Evolutionary conservation across 2,888 invertebrate genomes (phyloP).

Genomic region (Rhagonycha fulva): DNA sequence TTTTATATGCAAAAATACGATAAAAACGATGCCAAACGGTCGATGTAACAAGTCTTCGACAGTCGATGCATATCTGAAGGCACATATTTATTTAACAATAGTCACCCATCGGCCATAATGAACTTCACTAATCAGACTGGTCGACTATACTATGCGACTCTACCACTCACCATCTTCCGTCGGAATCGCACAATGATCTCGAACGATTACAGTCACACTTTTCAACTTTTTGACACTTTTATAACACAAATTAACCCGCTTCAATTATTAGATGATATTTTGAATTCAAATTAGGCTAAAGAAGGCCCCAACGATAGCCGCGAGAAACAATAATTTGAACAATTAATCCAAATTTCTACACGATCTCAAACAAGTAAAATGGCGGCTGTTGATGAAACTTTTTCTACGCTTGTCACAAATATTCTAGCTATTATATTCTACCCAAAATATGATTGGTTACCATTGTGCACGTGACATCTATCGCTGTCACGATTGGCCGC

Average conservation of each 20-base stretch:
- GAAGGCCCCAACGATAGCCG: conserved; percentile 52
- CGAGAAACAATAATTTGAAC: conserved; percentile 66
- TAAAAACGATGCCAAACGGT: conserved; percentile 59
- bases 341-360: conserved; percentile 76
- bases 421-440: conserved; percentile 59
- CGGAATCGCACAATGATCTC: conserved; percentile 75
- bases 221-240: conserved; percentile 61
- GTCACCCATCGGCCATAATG: conserved; percentile 83
- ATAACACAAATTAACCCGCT: conserved; percentile 53
- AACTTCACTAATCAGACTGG: conserved; percentile 72
- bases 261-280: conserved; percentile 48
- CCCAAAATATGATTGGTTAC: conserved; percentile 52
- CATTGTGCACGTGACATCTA: conserved; percentile 56
- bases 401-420: conserved; percentile 93
- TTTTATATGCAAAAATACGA: conserved; percentile 53
- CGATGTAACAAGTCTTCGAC: conserved; percentile 71
- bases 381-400: conserved; percentile 96
- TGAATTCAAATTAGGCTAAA: conserved; percentile 51
- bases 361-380: conserved; percentile 85
- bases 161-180: conserved; percentile 76
- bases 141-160: conserved; percentile 58
- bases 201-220: conserved; percentile 67
- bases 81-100: conserved; percentile 70
- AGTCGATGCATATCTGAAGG: conserved; percentile 75
- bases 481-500: conserved; percentile 51